phyloP scores from a whole-genome alignment of 2,888 invertebrate species.

The Morinoia aosen region DNA sequence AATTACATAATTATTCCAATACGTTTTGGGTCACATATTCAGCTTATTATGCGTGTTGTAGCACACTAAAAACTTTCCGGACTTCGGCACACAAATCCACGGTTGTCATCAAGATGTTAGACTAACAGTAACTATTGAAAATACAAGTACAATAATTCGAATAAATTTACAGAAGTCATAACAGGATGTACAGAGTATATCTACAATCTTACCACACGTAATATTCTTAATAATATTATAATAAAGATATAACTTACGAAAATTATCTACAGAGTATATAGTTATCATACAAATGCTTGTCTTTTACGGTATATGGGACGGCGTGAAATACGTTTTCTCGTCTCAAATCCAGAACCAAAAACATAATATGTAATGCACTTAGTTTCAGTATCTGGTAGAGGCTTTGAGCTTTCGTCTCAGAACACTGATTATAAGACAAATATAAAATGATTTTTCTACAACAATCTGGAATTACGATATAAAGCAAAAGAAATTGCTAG shows the following conservation, averaged over 20 bases:
- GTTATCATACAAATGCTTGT: constrained; percentile 34
- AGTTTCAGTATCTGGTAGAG: neutral
- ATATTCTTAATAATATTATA: neutral
- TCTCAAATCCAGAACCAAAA: neutral
- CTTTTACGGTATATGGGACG: constrained; percentile 18
- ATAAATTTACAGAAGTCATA: constrained; percentile 10
- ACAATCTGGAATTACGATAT: neutral
- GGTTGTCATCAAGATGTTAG: neutral
- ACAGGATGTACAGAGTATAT: constrained; percentile 35
- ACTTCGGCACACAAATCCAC: neutral
- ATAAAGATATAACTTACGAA: constrained; percentile 9
- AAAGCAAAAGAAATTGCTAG: neutral
- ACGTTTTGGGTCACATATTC: neutral
- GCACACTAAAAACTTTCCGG: neutral
- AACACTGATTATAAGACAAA: neutral
- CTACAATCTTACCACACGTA: constrained; percentile 1
- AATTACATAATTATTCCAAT: neutral
- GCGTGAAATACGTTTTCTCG: neutral
- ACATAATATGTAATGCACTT: neutral
- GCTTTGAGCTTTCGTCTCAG: neutral
- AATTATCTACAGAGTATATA: constrained; percentile 26
- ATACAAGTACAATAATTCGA: neutral
- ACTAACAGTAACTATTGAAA: neutral
- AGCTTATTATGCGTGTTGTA: neutral
- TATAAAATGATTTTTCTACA: neutral